Evolutionary conservation across 2,888 invertebrate genomes (phyloP), one percentile per base, ranked within the genome.

Genomic region (Amphimallon solstitiale): DNA sequence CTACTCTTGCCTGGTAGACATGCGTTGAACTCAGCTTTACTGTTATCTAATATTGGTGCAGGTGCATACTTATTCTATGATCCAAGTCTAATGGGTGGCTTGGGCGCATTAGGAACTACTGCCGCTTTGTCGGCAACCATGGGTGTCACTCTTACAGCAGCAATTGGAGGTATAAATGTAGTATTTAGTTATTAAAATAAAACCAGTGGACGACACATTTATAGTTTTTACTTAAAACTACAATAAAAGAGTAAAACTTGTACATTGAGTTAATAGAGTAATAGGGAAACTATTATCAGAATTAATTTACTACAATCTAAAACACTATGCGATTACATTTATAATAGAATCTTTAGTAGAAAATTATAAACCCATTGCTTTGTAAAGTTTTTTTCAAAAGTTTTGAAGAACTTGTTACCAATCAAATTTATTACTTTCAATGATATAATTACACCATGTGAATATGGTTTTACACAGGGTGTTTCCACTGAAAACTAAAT

Each of bases 111-210:
- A 54, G 89, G 90, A 5, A 85, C 90, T 2, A 94, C 94, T 2
- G 90, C 94, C 0, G 86, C 88, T 9, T 85, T 95, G 63, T 92
- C 93, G 63, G 88, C 92, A 59, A 84, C 90, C 6, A 93, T 95
- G 90, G 95, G 95, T 0, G 88, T 95, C 38, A 95, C 94, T 1
- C 86, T 95, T 52, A 95, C 95, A 0, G 88, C 92, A 66, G 95
- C 95, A 52, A 95, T 95, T 77, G 95, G 95, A 85, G 94, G 93
- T 90, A 77, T 49, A 23, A 56, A 59, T 46, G n/a, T n/a, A n/a
- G n/a, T n/a, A n/a, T n/a, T n/a, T n/a, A n/a, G n/a, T n/a, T n/a
- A n/a, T n/a, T n/a, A n/a, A n/a, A n/a, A n/a, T n/a, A n/a, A n/a
- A n/a, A n/a, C n/a, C n/a, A n/a, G n/a, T n/a, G n/a, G n/a, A n/a